A percentile compares a stretch with the other conserved stretches of the same genome.
phyloP scores from a whole-genome alignment of 2,113 vertebrate genomes.

The Plecotus auritus region DNA sequence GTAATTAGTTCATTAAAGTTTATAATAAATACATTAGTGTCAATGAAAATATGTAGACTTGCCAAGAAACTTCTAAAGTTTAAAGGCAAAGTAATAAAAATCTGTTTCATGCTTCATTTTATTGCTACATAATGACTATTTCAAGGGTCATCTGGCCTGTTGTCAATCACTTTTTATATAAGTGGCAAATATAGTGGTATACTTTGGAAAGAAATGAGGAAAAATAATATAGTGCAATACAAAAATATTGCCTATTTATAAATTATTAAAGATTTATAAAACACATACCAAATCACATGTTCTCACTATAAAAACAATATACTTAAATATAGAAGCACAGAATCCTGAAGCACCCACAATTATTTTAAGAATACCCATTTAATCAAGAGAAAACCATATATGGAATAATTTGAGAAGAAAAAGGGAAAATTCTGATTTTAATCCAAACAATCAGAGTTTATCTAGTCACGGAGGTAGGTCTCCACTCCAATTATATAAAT shows the following conservation, averaged over 20 bases:
- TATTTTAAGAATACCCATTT: constrained; percentile 66
- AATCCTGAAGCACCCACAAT: constrained; percentile 75
- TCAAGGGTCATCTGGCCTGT: constrained; percentile 57
- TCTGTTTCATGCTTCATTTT: constrained; percentile 62
- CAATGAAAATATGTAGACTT: constrained; percentile 71
- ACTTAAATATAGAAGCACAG: constrained; percentile 65
- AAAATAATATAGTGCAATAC: constrained; percentile 66
- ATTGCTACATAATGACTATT: constrained; percentile 76
- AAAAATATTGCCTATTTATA: constrained; percentile 82
- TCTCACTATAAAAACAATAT: constrained; percentile 65
- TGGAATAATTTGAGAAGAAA: constrained; percentile 54
- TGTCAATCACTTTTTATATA: constrained; percentile 44
- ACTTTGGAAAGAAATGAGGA: constrained; percentile 46
- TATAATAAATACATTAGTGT: constrained; percentile 73
- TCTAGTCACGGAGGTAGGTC: constrained; percentile 41
- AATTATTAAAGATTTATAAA: constrained; percentile 80
- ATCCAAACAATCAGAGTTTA: constrained; percentile 36
- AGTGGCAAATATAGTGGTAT: constrained; percentile 58
- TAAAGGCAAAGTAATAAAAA: constrained; percentile 40
- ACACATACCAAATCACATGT: constrained; percentile 71
- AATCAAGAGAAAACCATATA: constrained; percentile 54
- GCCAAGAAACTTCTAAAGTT: constrained; percentile 59
- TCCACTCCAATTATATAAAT: constrained; percentile 42
- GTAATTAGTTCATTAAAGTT: constrained; percentile 72
- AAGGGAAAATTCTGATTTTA: constrained; percentile 54